Conservation (phyloP, 2,797 vertebrate genomes). For the Pristis pectinata region DNA sequence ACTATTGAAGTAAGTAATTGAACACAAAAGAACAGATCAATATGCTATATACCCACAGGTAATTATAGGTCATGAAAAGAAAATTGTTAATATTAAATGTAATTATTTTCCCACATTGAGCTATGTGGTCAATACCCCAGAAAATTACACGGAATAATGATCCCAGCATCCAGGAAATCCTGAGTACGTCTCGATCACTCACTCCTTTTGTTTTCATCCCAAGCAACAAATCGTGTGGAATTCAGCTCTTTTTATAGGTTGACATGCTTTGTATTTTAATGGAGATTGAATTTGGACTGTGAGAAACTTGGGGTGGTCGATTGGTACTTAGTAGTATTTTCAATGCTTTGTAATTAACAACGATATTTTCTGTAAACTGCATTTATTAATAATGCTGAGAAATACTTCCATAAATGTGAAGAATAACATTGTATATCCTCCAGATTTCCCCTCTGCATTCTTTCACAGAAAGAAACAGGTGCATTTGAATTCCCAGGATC, state of each 20-base stretch:
- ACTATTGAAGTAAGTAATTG: neutral
- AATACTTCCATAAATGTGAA: neutral
- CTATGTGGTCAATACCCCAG: neutral
- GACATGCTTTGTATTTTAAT: neutral
- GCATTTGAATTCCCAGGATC: too few species aligned
- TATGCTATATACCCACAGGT: neutral
- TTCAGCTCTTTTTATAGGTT: neutral
- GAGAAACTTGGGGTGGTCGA: neutral
- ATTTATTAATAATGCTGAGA: neutral
- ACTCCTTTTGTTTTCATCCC: too few species aligned
- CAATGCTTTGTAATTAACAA: neutral
- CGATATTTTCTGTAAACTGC: neutral
- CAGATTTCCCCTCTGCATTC: neutral
- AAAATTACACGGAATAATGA: neutral
- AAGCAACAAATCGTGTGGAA: neutral
- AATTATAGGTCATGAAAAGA: neutral
- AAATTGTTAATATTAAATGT: neutral
- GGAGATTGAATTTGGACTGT: neutral
- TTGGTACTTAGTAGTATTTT: neutral
- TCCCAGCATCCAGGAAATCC: neutral
- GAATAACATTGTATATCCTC: neutral
- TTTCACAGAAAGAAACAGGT: neutral
- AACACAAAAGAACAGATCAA: neutral
- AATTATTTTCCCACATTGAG: slow-evolving; percentile 17
- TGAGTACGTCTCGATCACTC: neutral